Conservation (phyloP, 2,113 vertebrate genomes). For the Hoplias malabaricus region DNA sequence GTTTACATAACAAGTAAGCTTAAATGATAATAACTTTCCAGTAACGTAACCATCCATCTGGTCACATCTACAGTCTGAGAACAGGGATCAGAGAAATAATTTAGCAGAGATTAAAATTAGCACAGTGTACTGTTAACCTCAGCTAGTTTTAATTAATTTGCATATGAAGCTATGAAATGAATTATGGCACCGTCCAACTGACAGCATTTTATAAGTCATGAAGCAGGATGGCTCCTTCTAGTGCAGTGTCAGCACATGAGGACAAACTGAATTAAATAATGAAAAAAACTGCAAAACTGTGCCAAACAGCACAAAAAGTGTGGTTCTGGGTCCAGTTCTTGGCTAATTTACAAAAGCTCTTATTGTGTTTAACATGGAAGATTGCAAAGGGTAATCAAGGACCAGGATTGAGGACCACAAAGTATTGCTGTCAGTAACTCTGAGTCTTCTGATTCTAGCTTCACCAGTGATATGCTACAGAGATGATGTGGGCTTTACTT, state of each 20-base stretch:
- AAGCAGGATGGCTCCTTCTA: too few species aligned
- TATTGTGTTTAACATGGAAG: background rate
- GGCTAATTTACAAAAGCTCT: background rate
- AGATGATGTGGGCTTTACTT: background rate
- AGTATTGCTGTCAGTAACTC: background rate
- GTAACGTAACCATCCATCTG: too few species aligned
- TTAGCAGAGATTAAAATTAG: background rate
- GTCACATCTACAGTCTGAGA: too few species aligned
- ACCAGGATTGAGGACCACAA: background rate
- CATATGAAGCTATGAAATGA: background rate
- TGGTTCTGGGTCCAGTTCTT: too few species aligned
- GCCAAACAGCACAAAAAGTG: too few species aligned
- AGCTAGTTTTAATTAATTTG: background rate
- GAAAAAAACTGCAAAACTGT: too few species aligned
- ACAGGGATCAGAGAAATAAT: too few species aligned
- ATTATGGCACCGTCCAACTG: background rate
- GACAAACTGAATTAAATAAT: too few species aligned
- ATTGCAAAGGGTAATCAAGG: background rate
- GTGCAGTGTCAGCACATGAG: too few species aligned
- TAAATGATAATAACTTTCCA: too few species aligned
- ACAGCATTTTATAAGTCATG: background rate
- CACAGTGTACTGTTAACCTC: background rate
- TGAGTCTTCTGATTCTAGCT: background rate
- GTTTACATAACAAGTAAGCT: too few species aligned
- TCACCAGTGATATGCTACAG: background rate